Evolutionary conservation across 2,797 vertebrate genomes (phyloP), one percentile per base, ranked within the genome.

Genomic region (Ceryle rudis): DNA sequence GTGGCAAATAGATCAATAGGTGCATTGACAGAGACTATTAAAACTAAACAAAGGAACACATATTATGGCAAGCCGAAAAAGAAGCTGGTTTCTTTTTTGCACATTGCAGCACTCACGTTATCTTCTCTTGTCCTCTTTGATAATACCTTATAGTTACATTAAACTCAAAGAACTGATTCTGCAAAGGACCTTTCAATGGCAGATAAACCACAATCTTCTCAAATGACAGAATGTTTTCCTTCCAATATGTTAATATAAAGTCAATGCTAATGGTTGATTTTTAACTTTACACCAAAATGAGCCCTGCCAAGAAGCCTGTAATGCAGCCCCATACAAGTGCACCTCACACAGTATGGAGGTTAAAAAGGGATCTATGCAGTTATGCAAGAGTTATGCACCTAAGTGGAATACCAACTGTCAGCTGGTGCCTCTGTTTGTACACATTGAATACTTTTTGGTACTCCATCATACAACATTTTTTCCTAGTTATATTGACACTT

Each of bases 1-100:
- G 9, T 23, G 15, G 70, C 79, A 93, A 72, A 12, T 62, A 55
- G 73, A 93, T 86, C 82, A 96, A 94, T 12, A 75, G 25, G 31
- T 49, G 35, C 72, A 75, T 9, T 55, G 41, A 65, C 41, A 86
- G 73, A 90, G 51, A 64, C 55, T 60, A 67, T 51, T 66, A 91
- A 83, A 93, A 58, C 42, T 47, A 65, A 87, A 87, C 46, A 92
- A 81, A 92, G 37, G 54, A 14, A 41, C 60, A 47, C 14, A 72
- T 57, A 51, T 47, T 51, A 55, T 12, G 86, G 46, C 31, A 82
- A 69, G 21, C 9, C 42, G 58, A 55, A 62, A 42, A n/a, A 55
- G 29, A 85, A 28, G 42, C 9, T 21, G 6, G 14, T 57, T 79
- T 71, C 25, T 35, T 35, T 54, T 54, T 29, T 39, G 33, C 14